Percentiles rank a stretch among this genome's conserved stretches.
Conservation (phyloP, 1,140 invertebrate genomes). For the Venustaconcha ellipsiformis region DNA sequence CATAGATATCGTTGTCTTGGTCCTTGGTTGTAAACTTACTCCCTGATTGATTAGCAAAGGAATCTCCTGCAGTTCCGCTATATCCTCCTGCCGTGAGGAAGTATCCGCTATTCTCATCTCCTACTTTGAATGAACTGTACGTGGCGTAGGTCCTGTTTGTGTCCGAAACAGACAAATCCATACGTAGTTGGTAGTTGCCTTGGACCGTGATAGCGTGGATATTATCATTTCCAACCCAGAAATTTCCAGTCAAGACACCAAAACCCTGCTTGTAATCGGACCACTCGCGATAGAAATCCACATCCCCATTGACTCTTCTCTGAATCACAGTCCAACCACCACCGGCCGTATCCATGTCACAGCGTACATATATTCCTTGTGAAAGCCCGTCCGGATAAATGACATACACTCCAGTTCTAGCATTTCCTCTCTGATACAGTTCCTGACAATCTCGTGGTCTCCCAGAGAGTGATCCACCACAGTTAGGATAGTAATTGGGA, state of each 20-base stretch:
- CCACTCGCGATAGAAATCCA: conserved; percentile 92
- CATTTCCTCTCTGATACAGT: conserved; percentile 43
- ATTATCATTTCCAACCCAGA: conserved; percentile 58
- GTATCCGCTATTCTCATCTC: background rate
- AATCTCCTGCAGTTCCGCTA: conserved; percentile 4
- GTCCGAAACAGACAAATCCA: conserved; percentile 33
- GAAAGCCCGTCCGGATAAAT: conserved; percentile 77
- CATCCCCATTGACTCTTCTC: conserved; percentile 80
- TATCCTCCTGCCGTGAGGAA: conserved; percentile 2
- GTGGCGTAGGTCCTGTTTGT: conserved; percentile 8
- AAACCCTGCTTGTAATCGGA: conserved; percentile 94
- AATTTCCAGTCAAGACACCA: conserved; percentile 79
- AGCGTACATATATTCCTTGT: conserved; percentile 21
- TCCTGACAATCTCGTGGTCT: conserved; percentile 54
- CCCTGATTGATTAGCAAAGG: background rate
- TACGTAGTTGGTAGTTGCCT: conserved; percentile 14
- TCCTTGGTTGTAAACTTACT: background rate
- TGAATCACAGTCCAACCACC: conserved; percentile 72
- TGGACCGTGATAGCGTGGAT: conserved; percentile 15
- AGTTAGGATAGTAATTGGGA: too few relatives aligned
- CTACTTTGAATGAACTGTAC: conserved; percentile 7
- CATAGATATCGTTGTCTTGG: background rate
- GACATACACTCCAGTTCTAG: conserved; percentile 74
- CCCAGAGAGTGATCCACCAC: too few relatives aligned
- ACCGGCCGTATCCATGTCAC: conserved; percentile 16